Percentiles rank a stretch among this genome's conserved stretches.
Conservation (phyloP, 1,140 invertebrate species). For the Saccostrea cuccullata region DNA sequence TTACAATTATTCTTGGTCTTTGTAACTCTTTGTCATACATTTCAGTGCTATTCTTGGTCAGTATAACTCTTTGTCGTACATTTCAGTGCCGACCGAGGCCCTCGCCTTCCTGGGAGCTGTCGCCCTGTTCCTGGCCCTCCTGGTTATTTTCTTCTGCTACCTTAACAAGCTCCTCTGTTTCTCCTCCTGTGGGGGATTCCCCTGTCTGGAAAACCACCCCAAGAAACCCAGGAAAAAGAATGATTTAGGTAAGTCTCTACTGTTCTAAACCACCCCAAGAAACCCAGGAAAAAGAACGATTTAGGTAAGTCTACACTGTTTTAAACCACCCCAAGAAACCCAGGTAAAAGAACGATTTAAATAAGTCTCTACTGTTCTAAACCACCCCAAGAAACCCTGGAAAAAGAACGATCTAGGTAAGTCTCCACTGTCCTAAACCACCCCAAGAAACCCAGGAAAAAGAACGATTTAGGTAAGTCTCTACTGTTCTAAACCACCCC, state of each 20-base stretch:
- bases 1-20: not conserved
- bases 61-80: not conserved
- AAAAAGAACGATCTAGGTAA: no score
- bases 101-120: constrained; percentile 88
- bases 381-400: no score
- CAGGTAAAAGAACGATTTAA: constrained; percentile 58
- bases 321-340: constrained; percentile 59
- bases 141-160: constrained; percentile 89
- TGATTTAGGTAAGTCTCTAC: constrained; percentile 64
- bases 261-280: no score
- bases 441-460: no score
- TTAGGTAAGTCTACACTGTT: constrained; percentile 64
- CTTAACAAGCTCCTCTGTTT: constrained; percentile 89
- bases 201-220: constrained; percentile 67
- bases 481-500: no score
- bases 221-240: constrained; percentile 60
- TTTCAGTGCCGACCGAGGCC: constrained; percentile 87
- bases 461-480: no score
- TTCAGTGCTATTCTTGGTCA: not conserved
- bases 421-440: no score
- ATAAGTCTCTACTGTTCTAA: constrained; percentile 57
- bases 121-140: constrained; percentile 85
- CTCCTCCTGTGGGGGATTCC: constrained; percentile 80
- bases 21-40: not conserved
- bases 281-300: constrained; percentile 29